Base-by-base conservation (phyloP, 2,888 invertebrate genomes). In the Tetranychus piercei region DNA sequence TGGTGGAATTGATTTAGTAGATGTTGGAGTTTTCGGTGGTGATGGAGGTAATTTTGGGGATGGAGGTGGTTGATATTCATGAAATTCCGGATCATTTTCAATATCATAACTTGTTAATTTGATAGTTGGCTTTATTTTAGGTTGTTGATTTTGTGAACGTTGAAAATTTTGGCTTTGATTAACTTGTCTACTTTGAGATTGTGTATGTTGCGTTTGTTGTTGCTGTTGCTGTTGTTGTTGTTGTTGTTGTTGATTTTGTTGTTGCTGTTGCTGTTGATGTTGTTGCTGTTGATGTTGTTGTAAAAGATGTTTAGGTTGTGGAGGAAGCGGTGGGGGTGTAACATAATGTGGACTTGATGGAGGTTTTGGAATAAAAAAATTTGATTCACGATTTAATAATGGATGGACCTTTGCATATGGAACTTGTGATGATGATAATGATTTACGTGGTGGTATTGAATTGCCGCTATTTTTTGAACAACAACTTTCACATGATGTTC, bases 341-440 rank as follows among this genome's bases (percentile, higher is more conserved):
- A 55, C 55, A 55, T 55, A 55, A 15, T 55, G 55, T 55, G 55
- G 55, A 55, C 55, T 55, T 55, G 45, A 15, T 11, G 55, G 55
- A 15, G 9, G 9, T 15, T 15, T 55, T 6, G 55, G 9, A 55
- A 9, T 15, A 55, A 15, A 15, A 55, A 55, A 55, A 7, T 55
- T 55, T 55, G 55, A 55, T 55, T 55, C 55, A 15, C 55, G 55
- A 55, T 55, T 55, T 2, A 55, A 3, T 55, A 75, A 67, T 43
- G 75, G 75, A 22, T 75, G 75, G 9, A 75, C 75, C 44, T 75
- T 75, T 20, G 71, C 73, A 72, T 73, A 75, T n/a, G 73, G 75
- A 34, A 75, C 23, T 23, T 73, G 69, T 6, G 75, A 45, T 71
- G 75, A 44, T 22, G 65, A 23, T 20, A 44, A 72, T 8, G 64